Evolutionary conservation across 2,888 invertebrate genomes (phyloP).

Genomic region (Aporophyla nigra): DNA sequence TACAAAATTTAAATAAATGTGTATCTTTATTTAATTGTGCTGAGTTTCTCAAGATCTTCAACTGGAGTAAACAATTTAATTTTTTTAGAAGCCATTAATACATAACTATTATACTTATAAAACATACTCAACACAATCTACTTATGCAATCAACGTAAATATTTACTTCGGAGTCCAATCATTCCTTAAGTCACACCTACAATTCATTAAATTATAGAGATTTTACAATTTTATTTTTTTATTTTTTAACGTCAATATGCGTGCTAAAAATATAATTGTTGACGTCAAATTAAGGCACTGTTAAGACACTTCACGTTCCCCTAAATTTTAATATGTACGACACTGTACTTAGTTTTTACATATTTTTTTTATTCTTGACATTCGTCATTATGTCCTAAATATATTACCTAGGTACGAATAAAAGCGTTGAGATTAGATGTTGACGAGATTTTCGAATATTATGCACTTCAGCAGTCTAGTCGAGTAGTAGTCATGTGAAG

Average conservation of each 20-base stretch:
- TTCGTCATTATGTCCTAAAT: slow-evolving; percentile 12
- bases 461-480: slow-evolving; percentile 48
- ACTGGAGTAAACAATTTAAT: background rate
- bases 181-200: background rate
- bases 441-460: slow-evolving; percentile 61
- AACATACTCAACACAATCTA: background rate
- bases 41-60: background rate
- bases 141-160: background rate
- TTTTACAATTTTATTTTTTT: background rate
- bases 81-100: background rate
- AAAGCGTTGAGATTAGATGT: slow-evolving; percentile 60
- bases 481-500: slow-evolving; percentile 16
- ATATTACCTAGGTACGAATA: slow-evolving; percentile 26
- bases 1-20: background rate
- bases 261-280: background rate
- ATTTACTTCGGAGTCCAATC: background rate
- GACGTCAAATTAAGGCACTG: slow-evolving; percentile 50
- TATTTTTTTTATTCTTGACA: slow-evolving; percentile 23
- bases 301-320: slow-evolving; percentile 27
- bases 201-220: background rate
- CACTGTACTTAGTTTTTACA: slow-evolving; percentile 2
- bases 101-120: background rate
- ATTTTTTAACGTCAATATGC: background rate
- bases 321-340: slow-evolving; percentile 15
- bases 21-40: background rate